Base-by-base conservation (phyloP, 2,113 vertebrate species). In the Cercopithecus mona region DNA sequence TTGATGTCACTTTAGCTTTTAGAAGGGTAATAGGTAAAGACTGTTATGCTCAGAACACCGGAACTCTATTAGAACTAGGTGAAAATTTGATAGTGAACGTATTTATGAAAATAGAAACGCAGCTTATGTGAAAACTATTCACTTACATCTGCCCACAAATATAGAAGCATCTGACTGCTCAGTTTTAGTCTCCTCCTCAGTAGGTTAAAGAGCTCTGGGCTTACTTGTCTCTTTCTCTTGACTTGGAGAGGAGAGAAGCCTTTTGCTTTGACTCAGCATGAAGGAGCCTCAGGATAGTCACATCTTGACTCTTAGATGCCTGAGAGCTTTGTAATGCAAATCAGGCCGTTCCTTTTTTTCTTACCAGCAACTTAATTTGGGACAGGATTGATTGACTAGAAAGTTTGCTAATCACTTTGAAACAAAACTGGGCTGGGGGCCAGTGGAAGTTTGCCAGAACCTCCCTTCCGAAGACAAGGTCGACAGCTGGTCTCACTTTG, bases 1-100 rank as follows among this genome's bases (percentile, higher is more conserved):
- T 97, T 98, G 94, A 59, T 97, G 98, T 98, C 94, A 98, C 94
- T 96, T 98, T 98, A 97, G 75, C 97, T 96, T 98, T 98, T 97
- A 97, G 92, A 83, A 97, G 96, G 85, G 57, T 83, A 97, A 93
- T 94, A 96, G 94, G 92, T 55, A 70, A 96, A 95, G 64, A 83
- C 6, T 43, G n/a, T 55, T 12, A 48, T 89, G 8, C 76, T 96
- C 52, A 86, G 59, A 91, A 82, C 25, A 78, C 22, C 6, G 70
- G 27, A 45, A 88, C 66, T 79, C 11, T 86, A 20, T 85, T 96
- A 64, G 23, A 88, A 59, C 30, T 38, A 84, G 55, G 57, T 76
- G 18, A 30, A 94, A 23, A 32, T 83, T 70, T 83, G 75, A 12
- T 55, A 80, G 10, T 38, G 48, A 83, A 90, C 35, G 55, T 64